phyloP scores from a whole-genome alignment of 2,113 vertebrate genomes.

The Lucifuga dentata region DNA sequence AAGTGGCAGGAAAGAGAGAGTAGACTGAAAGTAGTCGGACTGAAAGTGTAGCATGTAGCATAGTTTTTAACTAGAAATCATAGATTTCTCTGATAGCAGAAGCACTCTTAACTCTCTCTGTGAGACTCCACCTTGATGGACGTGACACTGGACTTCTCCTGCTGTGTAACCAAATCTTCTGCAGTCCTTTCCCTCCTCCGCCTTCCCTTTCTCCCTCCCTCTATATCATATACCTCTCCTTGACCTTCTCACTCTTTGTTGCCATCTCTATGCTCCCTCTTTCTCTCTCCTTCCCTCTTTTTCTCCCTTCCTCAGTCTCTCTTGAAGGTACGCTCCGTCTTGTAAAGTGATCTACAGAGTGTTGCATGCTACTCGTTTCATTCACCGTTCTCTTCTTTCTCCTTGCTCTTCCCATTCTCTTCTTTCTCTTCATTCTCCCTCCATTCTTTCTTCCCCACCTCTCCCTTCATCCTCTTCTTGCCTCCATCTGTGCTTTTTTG shows the following conservation, averaged over 20 bases:
- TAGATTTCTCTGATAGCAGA: background rate
- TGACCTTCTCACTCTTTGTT: constrained; percentile 75
- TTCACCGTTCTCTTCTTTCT: constrained; percentile 1
- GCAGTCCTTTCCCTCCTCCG: constrained; percentile 34
- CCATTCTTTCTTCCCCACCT: constrained; percentile 29
- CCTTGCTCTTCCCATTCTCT: constrained; percentile 14
- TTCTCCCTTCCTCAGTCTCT: constrained; percentile 33
- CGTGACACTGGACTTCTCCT: constrained; percentile 58
- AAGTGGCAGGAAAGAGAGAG: constrained; percentile 28
- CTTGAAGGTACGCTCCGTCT: constrained; percentile 61
- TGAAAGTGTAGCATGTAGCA: too few species aligned
- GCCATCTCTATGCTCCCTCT: constrained; percentile 37
- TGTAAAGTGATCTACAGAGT: constrained; percentile 71
- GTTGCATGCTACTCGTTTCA: constrained; percentile 10
- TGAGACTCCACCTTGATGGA: constrained; percentile 56
- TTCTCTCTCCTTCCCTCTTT: constrained; percentile 38
- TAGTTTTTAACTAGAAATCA: too few species aligned
- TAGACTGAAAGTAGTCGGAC: background rate
- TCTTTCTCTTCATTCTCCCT: constrained; percentile 18
- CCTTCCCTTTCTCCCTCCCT: constrained; percentile 48
- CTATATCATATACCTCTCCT: constrained; percentile 72
- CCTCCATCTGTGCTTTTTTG: background rate
- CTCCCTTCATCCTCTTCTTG: constrained; percentile 36
- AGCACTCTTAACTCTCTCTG: background rate
- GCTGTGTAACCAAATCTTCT: constrained; percentile 67